Percentiles rank a stretch among this genome's conserved stretches.
Evolutionary conservation across 2,113 vertebrate genomes (phyloP).

Genomic region (Entelurus aequoreus): DNA sequence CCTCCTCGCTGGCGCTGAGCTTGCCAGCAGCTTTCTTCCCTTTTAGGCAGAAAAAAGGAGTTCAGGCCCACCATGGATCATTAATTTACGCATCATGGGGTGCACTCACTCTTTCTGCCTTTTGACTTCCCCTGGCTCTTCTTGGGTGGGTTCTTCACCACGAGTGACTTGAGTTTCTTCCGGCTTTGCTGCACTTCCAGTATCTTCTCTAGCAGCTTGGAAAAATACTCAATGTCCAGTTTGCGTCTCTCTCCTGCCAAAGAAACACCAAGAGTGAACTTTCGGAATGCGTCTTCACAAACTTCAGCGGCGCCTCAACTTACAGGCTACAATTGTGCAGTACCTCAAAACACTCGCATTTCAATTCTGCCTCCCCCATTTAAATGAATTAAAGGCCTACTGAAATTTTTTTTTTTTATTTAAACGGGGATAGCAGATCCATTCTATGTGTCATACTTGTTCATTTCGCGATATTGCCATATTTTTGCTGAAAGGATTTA

Average conservation of each 20-base stretch:
- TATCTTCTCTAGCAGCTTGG: conserved; percentile 83
- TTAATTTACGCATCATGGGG: not conserved
- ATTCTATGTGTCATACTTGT: no score
- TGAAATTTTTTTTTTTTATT: no score
- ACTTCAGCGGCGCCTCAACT: no score
- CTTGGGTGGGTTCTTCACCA: conserved; percentile 31
- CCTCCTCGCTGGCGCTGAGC: conserved; percentile 49
- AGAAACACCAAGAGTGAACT: not conserved
- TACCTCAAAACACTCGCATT: no score
- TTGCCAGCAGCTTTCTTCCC: conserved; percentile 36
- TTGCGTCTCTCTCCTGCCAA: conserved; percentile 81
- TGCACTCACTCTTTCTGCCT: conserved; percentile 24
- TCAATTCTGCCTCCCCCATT: no score
- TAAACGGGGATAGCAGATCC: no score
- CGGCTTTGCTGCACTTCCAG: conserved; percentile 79
- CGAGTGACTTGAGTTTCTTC: conserved; percentile 66
- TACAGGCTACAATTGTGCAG: no score
- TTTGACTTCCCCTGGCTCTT: conserved; percentile 35
- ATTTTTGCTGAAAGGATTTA: no score
- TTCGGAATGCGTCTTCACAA: no score
- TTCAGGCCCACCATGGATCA: not conserved
- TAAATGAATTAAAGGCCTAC: no score
- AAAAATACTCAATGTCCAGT: conserved; percentile 91
- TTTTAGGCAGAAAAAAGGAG: conserved; percentile 2
- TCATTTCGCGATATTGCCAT: no score